These are phyloP conservation scores for Chloropsis cyanopogon DNA, from an alignment of 2,113 vertebrate species.

Conservation along the genomic window DNA sequence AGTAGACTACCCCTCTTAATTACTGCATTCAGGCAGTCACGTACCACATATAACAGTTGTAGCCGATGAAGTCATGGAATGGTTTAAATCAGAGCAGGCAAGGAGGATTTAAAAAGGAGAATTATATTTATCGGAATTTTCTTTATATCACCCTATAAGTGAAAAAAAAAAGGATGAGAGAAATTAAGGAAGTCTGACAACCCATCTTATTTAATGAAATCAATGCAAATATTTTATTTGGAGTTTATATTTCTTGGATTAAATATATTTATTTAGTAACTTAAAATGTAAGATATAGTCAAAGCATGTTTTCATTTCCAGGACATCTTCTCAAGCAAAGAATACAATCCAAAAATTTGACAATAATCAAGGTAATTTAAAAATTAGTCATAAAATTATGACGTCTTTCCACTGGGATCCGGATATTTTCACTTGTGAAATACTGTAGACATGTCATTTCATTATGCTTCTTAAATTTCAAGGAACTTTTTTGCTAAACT, in stretches of 20 bases:
- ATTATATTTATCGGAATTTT: background rate
- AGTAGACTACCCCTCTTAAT: background rate
- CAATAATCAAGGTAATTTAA: background rate
- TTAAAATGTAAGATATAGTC: background rate
- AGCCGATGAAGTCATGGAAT: conserved; percentile 44
- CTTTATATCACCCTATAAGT: background rate
- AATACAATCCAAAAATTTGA: background rate
- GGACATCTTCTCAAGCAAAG: background rate
- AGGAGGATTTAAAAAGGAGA: background rate
- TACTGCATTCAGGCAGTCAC: background rate
- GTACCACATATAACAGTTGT: background rate
- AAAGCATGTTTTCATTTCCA: background rate
- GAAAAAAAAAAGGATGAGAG: background rate
- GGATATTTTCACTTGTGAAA: background rate
- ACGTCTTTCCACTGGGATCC: background rate
- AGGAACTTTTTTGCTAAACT: background rate
- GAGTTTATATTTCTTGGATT: background rate
- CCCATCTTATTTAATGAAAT: background rate
- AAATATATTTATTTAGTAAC: background rate
- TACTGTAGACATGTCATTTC: background rate
- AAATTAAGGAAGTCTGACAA: background rate
- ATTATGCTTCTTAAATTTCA: background rate
- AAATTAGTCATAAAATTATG: background rate
- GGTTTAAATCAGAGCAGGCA: conserved; percentile 1
- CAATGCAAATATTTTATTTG: background rate